Evolutionary conservation across 2,113 vertebrate species (phyloP).

Genomic region (Helogale parvula): DNA sequence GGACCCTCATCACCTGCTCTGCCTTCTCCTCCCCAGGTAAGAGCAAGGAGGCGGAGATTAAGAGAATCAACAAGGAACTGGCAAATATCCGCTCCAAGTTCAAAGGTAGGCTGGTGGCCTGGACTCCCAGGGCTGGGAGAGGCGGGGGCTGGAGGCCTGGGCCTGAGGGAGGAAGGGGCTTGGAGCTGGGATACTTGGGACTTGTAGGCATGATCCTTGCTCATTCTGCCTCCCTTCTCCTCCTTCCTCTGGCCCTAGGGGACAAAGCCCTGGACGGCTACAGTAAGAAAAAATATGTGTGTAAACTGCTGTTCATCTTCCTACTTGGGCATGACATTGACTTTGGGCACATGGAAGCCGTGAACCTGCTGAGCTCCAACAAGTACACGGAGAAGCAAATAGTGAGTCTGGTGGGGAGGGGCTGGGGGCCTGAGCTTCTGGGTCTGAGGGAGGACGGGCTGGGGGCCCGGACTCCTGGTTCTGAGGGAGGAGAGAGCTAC

Average conservation of each 20-base stretch:
- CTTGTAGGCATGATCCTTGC: neutral
- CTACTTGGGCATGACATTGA: slow-evolving; percentile 96
- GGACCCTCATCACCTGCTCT: neutral
- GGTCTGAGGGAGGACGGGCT: no score
- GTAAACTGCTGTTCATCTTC: slow-evolving; percentile 96
- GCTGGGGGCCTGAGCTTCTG: neutral
- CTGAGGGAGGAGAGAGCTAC: neutral
- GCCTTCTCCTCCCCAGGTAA: slow-evolving; percentile 86
- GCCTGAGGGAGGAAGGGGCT: neutral
- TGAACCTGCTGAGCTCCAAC: slow-evolving; percentile 96
- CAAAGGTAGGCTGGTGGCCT: slow-evolving; percentile 83
- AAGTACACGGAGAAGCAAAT: slow-evolving; percentile 98
- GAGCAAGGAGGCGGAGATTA: slow-evolving; percentile 97
- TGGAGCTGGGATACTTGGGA: neutral
- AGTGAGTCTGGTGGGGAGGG: slow-evolving; percentile 84
- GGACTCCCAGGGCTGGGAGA: neutral
- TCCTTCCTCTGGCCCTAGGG: slow-evolving; percentile 78
- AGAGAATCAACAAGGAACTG: slow-evolving; percentile 96
- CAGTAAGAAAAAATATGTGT: slow-evolving; percentile 97
- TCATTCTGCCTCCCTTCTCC: neutral
- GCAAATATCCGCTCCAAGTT: slow-evolving; percentile 97
- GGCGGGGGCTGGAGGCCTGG: no score
- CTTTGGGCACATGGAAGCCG: slow-evolving; percentile 96
- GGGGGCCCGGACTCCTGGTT: no score
- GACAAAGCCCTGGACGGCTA: slow-evolving; percentile 96